These are phyloP conservation scores for Argyresthia goedartella DNA, from an alignment of 2,888 invertebrate species.

Conservation along the genomic window DNA sequence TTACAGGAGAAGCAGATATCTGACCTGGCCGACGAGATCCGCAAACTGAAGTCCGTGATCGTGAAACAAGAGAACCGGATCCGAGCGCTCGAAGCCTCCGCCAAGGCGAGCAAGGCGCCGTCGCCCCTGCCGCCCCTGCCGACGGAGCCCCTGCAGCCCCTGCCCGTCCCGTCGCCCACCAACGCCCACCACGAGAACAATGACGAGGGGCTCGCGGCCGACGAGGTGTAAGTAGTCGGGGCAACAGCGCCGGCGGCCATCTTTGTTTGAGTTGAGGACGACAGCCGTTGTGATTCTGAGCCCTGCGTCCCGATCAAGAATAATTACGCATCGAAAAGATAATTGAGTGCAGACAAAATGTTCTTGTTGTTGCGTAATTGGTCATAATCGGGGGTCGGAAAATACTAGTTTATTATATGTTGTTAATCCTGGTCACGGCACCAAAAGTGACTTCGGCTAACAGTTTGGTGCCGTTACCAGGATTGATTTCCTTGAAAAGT, in stretches of 20 bases:
- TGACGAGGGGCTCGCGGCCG: slow-evolving; percentile 64
- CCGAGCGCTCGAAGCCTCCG: slow-evolving; percentile 78
- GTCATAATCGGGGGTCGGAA: neutral
- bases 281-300: too few relatives aligned
- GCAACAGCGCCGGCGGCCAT: neutral
- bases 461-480: neutral
- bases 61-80: slow-evolving; percentile 94
- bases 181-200: slow-evolving; percentile 31
- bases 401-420: neutral
- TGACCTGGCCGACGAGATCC: slow-evolving; percentile 89
- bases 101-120: slow-evolving; percentile 27
- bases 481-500: too few relatives aligned
- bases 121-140: slow-evolving; percentile 36
- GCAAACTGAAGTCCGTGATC: slow-evolving; percentile 93
- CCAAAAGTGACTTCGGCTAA: neutral
- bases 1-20: slow-evolving; percentile 83
- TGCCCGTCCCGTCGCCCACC: slow-evolving; percentile 23
- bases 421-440: neutral
- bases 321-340: too few relatives aligned
- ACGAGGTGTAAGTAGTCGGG: slow-evolving; percentile 61
- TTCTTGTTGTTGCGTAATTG: neutral
- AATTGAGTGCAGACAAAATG: too few relatives aligned
- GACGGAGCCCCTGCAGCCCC: slow-evolving; percentile 41
- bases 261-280: neutral
- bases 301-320: too few relatives aligned